These are phyloP conservation scores for Ceratothoa steindachneri DNA, from an alignment of 2,888 invertebrate genomes.

Conservation along the genomic window DNA sequence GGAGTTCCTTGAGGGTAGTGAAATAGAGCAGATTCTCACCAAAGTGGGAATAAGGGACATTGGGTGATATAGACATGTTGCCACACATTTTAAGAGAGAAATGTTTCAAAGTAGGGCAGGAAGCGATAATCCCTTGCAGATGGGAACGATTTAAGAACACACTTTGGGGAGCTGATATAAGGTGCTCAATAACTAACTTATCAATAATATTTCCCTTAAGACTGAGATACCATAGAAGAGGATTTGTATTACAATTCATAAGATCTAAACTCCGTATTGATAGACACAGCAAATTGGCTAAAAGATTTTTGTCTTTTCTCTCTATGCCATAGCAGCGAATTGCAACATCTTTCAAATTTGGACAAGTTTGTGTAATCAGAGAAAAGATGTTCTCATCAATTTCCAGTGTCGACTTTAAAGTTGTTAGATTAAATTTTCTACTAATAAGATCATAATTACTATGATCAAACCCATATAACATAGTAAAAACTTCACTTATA, in stretches of 20 bases:
- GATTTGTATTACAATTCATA: constrained; percentile 31
- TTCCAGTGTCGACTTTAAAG: constrained; percentile 29
- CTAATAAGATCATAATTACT: constrained; percentile 23
- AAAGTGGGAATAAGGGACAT: constrained; percentile 32
- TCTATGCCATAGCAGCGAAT: constrained; percentile 36
- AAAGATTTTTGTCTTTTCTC: constrained; percentile 36
- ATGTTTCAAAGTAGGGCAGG: constrained; percentile 29
- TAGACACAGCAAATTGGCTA: constrained; percentile 28
- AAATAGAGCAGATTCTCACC: constrained; percentile 22
- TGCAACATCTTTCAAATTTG: constrained; percentile 26
- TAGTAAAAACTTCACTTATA: constrained; percentile 38
- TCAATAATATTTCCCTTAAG: constrained; percentile 15
- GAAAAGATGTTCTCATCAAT: constrained; percentile 34
- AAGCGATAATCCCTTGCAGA: constrained; percentile 26
- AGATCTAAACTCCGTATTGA: constrained; percentile 23
- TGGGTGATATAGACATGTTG: constrained; percentile 31
- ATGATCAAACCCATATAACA: constrained; percentile 31
- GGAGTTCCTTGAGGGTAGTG: constrained; percentile 24
- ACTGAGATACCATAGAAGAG: constrained; percentile 33
- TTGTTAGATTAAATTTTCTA: constrained; percentile 17
- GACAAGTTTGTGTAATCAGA: constrained; percentile 34
- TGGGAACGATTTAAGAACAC: constrained; percentile 34
- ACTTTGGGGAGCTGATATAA: constrained; percentile 24
- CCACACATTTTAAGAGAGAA: constrained; percentile 31
- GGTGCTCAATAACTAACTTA: constrained; percentile 24